Conservation (phyloP, 1,140 invertebrate genomes). For the Philaenus spumarius region DNA sequence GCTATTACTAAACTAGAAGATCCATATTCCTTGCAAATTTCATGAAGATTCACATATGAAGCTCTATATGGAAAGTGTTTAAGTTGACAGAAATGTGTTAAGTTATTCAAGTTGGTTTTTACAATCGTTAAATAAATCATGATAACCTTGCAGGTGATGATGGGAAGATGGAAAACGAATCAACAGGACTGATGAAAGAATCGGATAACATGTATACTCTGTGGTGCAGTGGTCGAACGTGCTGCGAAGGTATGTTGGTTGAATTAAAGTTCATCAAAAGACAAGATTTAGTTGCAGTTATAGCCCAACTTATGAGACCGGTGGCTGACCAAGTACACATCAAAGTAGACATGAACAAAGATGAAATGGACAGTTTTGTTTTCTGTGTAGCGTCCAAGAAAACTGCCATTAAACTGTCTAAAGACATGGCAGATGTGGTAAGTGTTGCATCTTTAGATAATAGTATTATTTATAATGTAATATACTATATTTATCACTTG, state of each 20-base stretch:
- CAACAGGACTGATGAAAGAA: constrained; percentile 73
- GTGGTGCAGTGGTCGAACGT: constrained; percentile 92
- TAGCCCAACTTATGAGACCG: constrained; percentile 79
- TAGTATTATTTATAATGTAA: too few relatives aligned
- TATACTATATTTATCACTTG: too few relatives aligned
- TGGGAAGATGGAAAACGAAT: constrained; percentile 57
- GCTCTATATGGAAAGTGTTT: too few relatives aligned
- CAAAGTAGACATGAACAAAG: constrained; percentile 78
- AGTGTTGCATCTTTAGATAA: too few relatives aligned
- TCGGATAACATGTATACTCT: constrained; percentile 92
- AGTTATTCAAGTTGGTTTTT: too few relatives aligned
- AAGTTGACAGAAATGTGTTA: too few relatives aligned
- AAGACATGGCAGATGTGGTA: constrained; percentile 93
- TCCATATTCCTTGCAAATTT: background rate
- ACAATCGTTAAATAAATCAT: too few relatives aligned
- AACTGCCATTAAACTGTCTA: constrained; percentile 70
- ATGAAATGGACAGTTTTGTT: constrained; percentile 92
- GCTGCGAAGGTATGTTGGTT: constrained; percentile 94
- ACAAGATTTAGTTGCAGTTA: constrained; percentile 88
- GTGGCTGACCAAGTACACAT: constrained; percentile 78
- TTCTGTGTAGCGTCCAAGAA: constrained; percentile 89
- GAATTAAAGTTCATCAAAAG: constrained; percentile 93
- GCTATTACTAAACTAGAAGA: too few relatives aligned
- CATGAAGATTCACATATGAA: too few relatives aligned
- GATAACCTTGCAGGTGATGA: constrained; percentile 54